These are phyloP conservation scores for Condylura cristata DNA, from an alignment of 2,113 vertebrate genomes.

Conservation along the genomic window DNA sequence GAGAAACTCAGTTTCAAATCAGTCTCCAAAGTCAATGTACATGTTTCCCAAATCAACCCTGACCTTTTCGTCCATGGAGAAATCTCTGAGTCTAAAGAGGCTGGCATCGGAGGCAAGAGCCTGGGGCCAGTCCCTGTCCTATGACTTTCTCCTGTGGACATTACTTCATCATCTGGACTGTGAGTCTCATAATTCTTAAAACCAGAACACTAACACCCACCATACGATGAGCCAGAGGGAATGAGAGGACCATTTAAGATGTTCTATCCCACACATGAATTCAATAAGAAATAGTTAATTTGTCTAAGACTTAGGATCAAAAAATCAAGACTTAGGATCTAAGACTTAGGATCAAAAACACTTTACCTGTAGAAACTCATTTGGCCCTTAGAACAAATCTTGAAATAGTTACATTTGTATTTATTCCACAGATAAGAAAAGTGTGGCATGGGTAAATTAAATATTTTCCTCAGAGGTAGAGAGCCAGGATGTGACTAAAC, in stretches of 20 bases:
- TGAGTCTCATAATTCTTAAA: background rate
- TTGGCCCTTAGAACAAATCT: background rate
- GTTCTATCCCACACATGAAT: background rate
- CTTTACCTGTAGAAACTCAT: background rate
- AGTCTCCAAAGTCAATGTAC: background rate
- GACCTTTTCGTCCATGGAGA: background rate
- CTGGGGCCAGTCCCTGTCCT: background rate
- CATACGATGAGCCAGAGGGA: background rate
- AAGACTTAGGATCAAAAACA: background rate
- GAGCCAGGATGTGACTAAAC: background rate
- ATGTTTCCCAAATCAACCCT: background rate
- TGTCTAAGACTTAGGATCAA: background rate
- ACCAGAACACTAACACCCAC: background rate
- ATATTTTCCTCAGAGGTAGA: background rate
- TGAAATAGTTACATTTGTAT: background rate
- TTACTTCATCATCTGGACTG: background rate
- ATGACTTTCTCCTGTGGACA: background rate
- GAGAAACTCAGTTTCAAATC: background rate
- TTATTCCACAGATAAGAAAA: background rate
- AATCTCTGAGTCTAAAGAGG: background rate
- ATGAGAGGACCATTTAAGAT: background rate
- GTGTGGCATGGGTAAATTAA: background rate
- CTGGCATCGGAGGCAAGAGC: background rate
- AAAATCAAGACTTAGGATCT: background rate
- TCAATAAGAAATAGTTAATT: background rate